Percentiles rank a stretch among this genome's conserved stretches.
phyloP scores from a whole-genome alignment of 1,140 invertebrate species.

The Diorhabda sublineata region DNA sequence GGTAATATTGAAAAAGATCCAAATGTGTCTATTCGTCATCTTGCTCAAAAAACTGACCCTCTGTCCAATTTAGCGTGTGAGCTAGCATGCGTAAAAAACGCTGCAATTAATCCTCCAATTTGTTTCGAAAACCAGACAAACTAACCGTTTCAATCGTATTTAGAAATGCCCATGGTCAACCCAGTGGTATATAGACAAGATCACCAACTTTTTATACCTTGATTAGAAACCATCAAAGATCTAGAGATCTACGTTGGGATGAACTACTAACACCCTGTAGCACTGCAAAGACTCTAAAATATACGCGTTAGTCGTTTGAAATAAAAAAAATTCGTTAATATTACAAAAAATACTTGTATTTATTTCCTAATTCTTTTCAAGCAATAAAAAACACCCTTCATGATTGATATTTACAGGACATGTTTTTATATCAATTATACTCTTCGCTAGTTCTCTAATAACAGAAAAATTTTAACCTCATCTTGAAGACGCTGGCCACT shows the following conservation, averaged over 20 bases:
- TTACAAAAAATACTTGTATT: too few relatives aligned
- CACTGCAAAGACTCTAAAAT: too few relatives aligned
- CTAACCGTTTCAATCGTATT: not conserved
- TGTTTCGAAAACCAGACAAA: not conserved
- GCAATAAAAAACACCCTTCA: too few relatives aligned
- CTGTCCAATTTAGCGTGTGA: not conserved
- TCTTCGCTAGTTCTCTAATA: not conserved
- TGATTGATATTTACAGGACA: too few relatives aligned
- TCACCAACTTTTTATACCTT: not conserved
- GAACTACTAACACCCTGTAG: too few relatives aligned
- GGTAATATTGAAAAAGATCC: not conserved
- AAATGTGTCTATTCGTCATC: not conserved
- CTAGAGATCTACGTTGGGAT: too few relatives aligned
- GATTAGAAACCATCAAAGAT: not conserved
- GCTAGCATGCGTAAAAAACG: not conserved
- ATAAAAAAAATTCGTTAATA: too few relatives aligned
- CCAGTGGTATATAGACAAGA: not conserved
- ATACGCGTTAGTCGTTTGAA: too few relatives aligned
- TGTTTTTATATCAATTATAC: not conserved
- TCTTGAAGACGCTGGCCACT: conserved; percentile 12
- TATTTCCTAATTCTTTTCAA: too few relatives aligned
- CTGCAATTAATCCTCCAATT: not conserved
- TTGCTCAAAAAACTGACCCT: not conserved
- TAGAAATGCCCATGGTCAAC: not conserved
- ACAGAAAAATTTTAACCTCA: conserved; percentile 4